phyloP scores from a whole-genome alignment of 2,888 invertebrate genomes.

The Drosophila sordidula region DNA sequence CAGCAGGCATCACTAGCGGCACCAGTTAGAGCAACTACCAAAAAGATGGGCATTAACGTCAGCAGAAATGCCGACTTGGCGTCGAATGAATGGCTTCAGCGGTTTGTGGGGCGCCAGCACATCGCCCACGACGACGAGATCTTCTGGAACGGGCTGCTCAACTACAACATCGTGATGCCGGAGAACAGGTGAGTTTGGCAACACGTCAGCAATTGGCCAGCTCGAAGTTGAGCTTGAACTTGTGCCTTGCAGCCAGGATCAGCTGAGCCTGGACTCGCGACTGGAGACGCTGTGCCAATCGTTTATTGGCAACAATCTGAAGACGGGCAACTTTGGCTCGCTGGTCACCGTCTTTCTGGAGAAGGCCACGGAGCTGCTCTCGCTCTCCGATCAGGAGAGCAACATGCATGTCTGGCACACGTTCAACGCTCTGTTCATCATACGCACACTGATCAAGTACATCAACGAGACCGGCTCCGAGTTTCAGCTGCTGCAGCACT shows the following conservation, averaged over 20 bases:
- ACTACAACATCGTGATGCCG: conserved; percentile 95
- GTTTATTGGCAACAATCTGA: conserved; percentile 92
- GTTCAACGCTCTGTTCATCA: conserved; percentile 96
- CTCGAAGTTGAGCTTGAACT: conserved; percentile 3
- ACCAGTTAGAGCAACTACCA: conserved; percentile 15
- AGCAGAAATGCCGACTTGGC: conserved; percentile 92
- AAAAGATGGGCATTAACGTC: conserved; percentile 91
- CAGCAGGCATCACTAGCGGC: conserved; percentile 15
- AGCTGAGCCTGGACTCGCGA: conserved; percentile 92
- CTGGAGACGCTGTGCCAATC: conserved; percentile 91
- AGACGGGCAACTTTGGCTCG: conserved; percentile 95
- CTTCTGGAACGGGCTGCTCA: conserved; percentile 97
- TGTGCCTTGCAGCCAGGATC: conserved; percentile 89
- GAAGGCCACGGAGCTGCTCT: conserved; percentile 92
- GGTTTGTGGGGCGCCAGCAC: conserved; percentile 89
- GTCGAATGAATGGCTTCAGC: conserved; percentile 91
- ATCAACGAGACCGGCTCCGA: conserved; percentile 96
- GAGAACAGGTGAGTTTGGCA: conserved; percentile 87
- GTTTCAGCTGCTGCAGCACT: conserved; percentile 93
- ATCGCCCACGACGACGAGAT: conserved; percentile 95
- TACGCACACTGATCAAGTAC: conserved; percentile 94
- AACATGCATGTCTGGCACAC: conserved; percentile 95
- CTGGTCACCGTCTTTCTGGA: conserved; percentile 94
- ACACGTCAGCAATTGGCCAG: conserved; percentile 19
- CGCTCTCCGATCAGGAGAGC: conserved; percentile 93